A percentile compares a stretch with the other conserved stretches of the same genome.
Evolutionary conservation across 2,113 vertebrate genomes (phyloP).

Genomic region (Nyctibius bracteatus): DNA sequence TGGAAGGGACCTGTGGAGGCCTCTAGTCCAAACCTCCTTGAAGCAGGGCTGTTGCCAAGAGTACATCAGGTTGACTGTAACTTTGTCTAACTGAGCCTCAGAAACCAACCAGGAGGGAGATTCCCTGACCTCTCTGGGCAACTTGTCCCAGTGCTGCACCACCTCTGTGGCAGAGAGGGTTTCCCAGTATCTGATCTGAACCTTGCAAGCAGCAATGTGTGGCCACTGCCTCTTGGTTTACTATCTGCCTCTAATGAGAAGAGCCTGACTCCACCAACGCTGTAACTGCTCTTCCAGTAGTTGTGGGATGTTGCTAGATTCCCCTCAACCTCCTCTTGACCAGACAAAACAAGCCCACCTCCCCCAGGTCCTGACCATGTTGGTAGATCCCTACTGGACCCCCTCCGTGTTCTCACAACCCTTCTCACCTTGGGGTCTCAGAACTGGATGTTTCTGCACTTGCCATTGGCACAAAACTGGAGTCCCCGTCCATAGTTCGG

Average conservation of each 20-base stretch:
- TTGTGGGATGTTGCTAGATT: background rate
- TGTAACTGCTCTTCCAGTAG: background rate
- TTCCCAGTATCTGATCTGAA: background rate
- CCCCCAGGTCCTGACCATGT: background rate
- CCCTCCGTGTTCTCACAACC: background rate
- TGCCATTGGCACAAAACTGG: background rate
- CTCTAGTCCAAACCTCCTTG: background rate
- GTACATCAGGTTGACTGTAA: background rate
- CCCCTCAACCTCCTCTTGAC: background rate
- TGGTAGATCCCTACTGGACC: background rate
- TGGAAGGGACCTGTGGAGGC: background rate
- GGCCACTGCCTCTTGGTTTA: background rate
- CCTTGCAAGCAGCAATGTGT: background rate
- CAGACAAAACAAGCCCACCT: background rate
- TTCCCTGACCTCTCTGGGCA: background rate
- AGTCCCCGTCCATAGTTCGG: background rate
- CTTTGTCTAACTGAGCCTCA: background rate
- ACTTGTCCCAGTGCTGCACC: background rate
- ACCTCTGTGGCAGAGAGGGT: accelerated
- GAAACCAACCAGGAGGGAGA: background rate
- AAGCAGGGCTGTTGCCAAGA: background rate
- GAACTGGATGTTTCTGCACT: accelerated
- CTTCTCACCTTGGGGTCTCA: background rate
- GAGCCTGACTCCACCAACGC: background rate
- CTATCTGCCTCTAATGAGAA: background rate